phyloP scores from a whole-genome alignment of 2,888 invertebrate species.

The Cylloceria caligata region DNA sequence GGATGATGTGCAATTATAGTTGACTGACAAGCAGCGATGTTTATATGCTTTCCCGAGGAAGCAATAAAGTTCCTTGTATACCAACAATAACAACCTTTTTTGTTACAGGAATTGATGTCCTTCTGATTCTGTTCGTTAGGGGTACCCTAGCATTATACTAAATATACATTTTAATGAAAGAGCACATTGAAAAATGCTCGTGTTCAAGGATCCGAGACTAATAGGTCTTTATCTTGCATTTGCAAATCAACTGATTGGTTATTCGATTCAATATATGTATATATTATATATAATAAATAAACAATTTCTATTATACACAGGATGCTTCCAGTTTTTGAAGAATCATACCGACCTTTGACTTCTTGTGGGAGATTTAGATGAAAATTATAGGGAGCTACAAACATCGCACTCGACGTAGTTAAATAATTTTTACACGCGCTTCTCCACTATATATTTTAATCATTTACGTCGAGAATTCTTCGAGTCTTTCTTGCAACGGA shows the following conservation, averaged over 20 bases:
- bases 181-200: neutral
- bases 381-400: too few relatives aligned
- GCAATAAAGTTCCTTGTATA: neutral
- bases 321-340: neutral
- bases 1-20: neutral
- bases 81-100: neutral
- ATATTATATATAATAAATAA: neutral
- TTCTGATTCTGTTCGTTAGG: neutral
- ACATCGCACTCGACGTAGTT: too few relatives aligned
- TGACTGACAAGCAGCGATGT: neutral
- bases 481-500: too few relatives aligned
- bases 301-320: neutral
- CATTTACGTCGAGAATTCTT: too few relatives aligned
- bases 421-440: too few relatives aligned
- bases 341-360: too few relatives aligned
- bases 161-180: neutral
- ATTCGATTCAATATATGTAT: neutral
- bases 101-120: constrained; percentile 12
- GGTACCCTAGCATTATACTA: neutral
- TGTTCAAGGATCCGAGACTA: neutral
- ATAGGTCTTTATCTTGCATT: neutral
- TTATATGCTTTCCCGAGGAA: neutral
- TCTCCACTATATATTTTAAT: too few relatives aligned
- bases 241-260: neutral
- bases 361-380: too few relatives aligned